Evolutionary conservation across 2,888 invertebrate species (phyloP).

Genomic region (Habrosyne pyritoides): DNA sequence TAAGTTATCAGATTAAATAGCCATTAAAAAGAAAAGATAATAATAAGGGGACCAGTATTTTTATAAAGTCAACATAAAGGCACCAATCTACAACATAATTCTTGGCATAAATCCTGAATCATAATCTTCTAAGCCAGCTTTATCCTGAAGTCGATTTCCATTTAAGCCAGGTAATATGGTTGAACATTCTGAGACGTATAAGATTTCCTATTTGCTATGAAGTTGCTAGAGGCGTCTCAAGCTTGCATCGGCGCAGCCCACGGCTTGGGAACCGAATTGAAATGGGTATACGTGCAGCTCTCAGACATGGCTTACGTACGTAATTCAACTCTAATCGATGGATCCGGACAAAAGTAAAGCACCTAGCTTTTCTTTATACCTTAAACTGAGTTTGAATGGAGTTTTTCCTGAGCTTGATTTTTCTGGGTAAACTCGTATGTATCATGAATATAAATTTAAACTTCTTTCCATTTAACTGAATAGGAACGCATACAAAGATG

Average conservation of each 20-base stretch:
- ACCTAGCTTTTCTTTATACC: too few relatives aligned
- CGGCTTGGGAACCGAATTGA: neutral
- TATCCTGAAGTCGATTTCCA: too few relatives aligned
- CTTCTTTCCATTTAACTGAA: neutral
- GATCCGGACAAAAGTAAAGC: neutral
- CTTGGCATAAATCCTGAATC: neutral
- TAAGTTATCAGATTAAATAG: conserved; percentile 17
- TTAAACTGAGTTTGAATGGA: too few relatives aligned
- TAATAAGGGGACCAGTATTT: neutral
- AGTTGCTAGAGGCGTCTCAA: neutral
- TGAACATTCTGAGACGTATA: neutral
- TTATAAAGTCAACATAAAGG: too few relatives aligned
- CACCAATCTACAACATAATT: neutral
- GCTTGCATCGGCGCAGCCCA: neutral
- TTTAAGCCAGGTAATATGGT: neutral
- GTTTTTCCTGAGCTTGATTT: too few relatives aligned
- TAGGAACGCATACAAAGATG: conserved; percentile 9
- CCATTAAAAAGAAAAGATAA: neutral
- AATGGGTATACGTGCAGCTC: neutral
- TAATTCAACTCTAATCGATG: neutral
- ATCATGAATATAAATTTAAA: too few relatives aligned
- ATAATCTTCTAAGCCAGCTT: neutral
- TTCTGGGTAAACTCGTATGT: too few relatives aligned
- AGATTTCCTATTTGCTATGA: neutral
- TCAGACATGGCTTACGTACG: neutral